Evolutionary conservation across 2,888 invertebrate species (phyloP), one percentile per base, ranked within the genome.

Genomic region (Linnaemya vulpina): DNA sequence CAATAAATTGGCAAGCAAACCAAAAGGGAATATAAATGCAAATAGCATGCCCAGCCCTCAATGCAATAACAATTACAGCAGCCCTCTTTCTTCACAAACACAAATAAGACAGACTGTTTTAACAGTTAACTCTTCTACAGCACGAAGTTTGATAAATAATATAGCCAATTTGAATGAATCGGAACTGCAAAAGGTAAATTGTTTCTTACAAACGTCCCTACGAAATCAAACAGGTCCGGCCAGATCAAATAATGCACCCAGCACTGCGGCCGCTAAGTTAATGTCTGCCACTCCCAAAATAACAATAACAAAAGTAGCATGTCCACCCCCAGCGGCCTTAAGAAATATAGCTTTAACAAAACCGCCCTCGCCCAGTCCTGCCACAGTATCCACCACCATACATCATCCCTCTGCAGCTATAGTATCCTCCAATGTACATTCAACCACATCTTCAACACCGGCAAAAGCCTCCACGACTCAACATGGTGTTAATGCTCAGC

Each of bases 81-180:
- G 15, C 17, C 55, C 49, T 8, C 20, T 43, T 10, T 68, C 60
- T 3, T 3, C 70, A 25, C 82, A 20, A 62, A 17, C 40, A 38
- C 77, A 83, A 49, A 43, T 81, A 4, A 60, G 70, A 15, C 85
- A 76, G 55, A 84, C 84, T 0, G 74, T 84, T 10, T 60, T 82
- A 35, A 81, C 86, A 1, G 74, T 84, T 0, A 80, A 83, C 55
- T 82, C 74, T 17, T 76, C 77, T 0, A 77, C 82, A 4, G 84
- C 86, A 13, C 86, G 85, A 22, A 76, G 30, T 22, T 17, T 86
- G n/a, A 79, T 81, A 1, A 84, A 86, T 55, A 86, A 83, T 71
- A 86, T 87, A 53, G 86, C 86, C 53, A 86, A 71, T 58, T 74
- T 87, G 17, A 86, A 71, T 71, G 87, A 86, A 60, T 15, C 53